Evolutionary conservation across 2,888 invertebrate genomes (phyloP), one percentile per base, ranked within the genome.

Genomic region (Drosophila macrospina): DNA sequence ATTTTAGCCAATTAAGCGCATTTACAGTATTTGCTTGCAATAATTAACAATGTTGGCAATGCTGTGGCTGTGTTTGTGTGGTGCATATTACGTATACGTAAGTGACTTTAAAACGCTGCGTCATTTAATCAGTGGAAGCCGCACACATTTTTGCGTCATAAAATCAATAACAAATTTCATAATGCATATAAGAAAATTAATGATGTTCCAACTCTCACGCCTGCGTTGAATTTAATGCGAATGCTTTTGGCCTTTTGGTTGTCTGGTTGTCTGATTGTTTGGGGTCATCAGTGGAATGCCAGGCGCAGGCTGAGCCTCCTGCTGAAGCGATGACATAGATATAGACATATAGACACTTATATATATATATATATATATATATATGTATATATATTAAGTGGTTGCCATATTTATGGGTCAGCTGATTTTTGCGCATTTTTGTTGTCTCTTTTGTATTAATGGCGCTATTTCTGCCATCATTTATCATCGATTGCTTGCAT

Each of bases 401-500:
- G 30, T 52, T 56, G 28, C 39, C 64, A 64, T 73, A 78, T 78
- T 78, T 77, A 74, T 77, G 63, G 74, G 74, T 74, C 74, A 74
- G 67, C 63, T 45, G 73, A 77, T 64, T 63, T 56, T 56, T 60
- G 52, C 41, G 55, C 28, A 66, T 72, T 57, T 48, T 51, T 55
- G 32, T 54, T 44, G 24, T 56, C 48, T 54, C 48, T 61, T 56
- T 64, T 78, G 82, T 74, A 74, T 75, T 85, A 75, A 75, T 60
- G 64, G 69, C 64, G 72, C 57, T 80, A 74, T 48, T 80, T 74
- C 67, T 74, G 76, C 78, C 78, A 78, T 83, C 87, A 85, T 87
- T 87, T 85, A 82, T 82, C 82, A 82, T 77, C 80, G 84, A 80
- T 80, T 64, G 74, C 70, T 56, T 59, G 69, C 81, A 86, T 86